These are phyloP conservation scores for Zaprionus capensis DNA, from an alignment of 1,140 invertebrate genomes.

Conservation along the genomic window DNA sequence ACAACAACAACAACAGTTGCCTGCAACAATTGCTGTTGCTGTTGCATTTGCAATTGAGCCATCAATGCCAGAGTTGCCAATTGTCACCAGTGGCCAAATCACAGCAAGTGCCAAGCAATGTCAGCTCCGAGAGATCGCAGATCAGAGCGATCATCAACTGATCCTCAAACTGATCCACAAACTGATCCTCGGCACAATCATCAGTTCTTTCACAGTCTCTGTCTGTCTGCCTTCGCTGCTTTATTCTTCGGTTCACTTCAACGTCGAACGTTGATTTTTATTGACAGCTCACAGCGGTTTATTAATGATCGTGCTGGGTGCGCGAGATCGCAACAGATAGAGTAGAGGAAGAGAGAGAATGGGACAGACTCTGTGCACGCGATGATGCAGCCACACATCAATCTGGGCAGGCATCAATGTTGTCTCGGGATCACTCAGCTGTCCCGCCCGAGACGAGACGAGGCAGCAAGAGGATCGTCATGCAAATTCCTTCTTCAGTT, in stretches of 20 bases:
- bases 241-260: constrained; percentile 24
- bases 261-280: constrained; percentile 75
- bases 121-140: constrained; percentile 50
- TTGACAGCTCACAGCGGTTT: constrained; percentile 84
- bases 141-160: constrained; percentile 31
- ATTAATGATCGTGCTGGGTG: constrained; percentile 82
- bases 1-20: neutral
- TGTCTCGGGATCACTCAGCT: constrained; percentile 70
- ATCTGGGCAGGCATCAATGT: constrained; percentile 62
- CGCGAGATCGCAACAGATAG: constrained; percentile 35
- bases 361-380: constrained; percentile 45
- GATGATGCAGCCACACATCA: constrained; percentile 73
- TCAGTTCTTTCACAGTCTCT: neutral
- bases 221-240: neutral
- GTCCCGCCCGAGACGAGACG: constrained; percentile 30
- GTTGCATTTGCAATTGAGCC: constrained; percentile 55
- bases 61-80: constrained; percentile 61
- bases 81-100: constrained; percentile 69
- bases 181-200: neutral
- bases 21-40: constrained; percentile 4
- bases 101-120: constrained; percentile 71
- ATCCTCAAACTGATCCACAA: constrained; percentile 14
- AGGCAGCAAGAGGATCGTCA: constrained; percentile 18
- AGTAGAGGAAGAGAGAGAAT: constrained; percentile 10
- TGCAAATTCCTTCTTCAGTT: constrained; percentile 39